Base-by-base conservation (phyloP, 2,888 invertebrate genomes). In the Drosophila hamatofila region DNA sequence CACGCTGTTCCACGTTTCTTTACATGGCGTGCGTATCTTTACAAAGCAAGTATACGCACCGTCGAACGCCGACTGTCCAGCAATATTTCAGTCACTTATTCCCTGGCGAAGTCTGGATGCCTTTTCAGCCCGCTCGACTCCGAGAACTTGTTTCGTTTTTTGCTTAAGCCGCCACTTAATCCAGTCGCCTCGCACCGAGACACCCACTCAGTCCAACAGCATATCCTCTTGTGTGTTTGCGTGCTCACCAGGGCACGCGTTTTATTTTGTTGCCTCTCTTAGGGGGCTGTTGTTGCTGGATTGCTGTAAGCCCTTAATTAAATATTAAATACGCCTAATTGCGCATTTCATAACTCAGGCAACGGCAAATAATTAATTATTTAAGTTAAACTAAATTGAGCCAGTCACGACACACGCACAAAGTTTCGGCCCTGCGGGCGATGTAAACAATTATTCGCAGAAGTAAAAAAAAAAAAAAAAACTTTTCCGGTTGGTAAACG, bases 291-390 rank as follows among this genome's bases (percentile, higher is more conserved):
- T 66, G 55, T 52, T 68, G 57, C 35, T 66, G 74, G 68, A 66
- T 72, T 70, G 60, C 60, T 80, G 73, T 78, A 75, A 80, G 84
- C 80, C 81, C 89, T 87, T 87, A 88, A 90, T 88, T 88, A 90
- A 88, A 90, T 90, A 88, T 88, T 88, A 87, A 83, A 90, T 77
- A 78, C 83, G 80, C 74, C 85, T 88, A 88, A 88, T 89, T 87
- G 88, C 87, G 85, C 87, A 90, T 88, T 88, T 90, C 87, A 88
- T 89, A 90, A 85, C 89, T 83, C 80, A 82, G 82, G 87, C 84
- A 88, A 75, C 80, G 75, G 78, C 78, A 85, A 72, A 75, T 85
- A 80, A 90, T 90, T 89, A 89, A 90, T 89, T 89, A 89, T 87
- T 85, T 75, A 90, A 82, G 82, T 80, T 80, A 70, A 90, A 89